Percentiles rank a stretch among this genome's conserved stretches.
Conservation (phyloP, 2,888 invertebrate species). For the Chaitophorus viminalis region DNA sequence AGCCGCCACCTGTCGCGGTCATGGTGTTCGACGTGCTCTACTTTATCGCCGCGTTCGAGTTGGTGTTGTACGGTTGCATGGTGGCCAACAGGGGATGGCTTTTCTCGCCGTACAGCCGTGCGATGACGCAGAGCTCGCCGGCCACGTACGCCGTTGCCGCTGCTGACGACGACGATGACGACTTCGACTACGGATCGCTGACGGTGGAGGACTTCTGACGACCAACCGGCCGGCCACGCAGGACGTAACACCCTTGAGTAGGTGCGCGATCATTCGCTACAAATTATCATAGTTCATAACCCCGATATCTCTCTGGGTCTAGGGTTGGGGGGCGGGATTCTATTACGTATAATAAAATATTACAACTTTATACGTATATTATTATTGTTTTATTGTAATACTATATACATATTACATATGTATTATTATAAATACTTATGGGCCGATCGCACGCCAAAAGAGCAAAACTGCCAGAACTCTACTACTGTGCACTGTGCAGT, state of each 20-base stretch:
- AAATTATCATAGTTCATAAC: no score
- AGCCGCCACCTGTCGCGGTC: background rate
- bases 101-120: slow-evolving; percentile 2
- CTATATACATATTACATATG: no score
- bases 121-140: background rate
- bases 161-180: background rate
- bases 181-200: slow-evolving; percentile 14
- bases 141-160: background rate
- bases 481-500: no score
- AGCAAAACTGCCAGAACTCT: no score
- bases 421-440: no score
- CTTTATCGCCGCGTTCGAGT: slow-evolving; percentile 41
- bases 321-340: no score
- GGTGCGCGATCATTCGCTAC: background rate
- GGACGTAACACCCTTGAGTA: no score
- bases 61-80: slow-evolving; percentile 35
- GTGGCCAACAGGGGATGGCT: slow-evolving; percentile 40
- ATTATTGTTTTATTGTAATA: no score
- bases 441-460: no score
- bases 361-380: no score
- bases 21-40: slow-evolving; percentile 52
- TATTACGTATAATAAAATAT: no score
- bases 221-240: background rate
- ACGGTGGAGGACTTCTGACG: background rate
- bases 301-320: background rate